Base-by-base conservation (phyloP, 2,888 invertebrate species). In the Microplitis deprimator region DNA sequence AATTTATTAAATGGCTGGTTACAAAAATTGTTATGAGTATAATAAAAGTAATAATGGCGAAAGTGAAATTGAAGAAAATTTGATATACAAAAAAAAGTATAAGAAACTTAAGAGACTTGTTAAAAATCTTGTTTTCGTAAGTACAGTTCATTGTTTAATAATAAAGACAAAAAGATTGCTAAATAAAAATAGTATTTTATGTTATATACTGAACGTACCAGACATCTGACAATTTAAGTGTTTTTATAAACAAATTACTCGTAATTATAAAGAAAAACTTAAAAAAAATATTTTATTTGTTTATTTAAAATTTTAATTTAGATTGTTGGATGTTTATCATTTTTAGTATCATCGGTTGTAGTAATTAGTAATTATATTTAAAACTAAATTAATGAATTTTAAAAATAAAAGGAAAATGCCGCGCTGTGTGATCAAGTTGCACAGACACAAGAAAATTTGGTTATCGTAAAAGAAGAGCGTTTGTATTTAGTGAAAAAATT, bases 361-460 rank as follows among this genome's bases (percentile, higher is more conserved):
- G 29, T 29, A 29, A 29, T 29, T 29, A 29, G 29, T 29, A 29
- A 29, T 41, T 41, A 0, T 50, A 20, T 40, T 61, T 69, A 62
- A n/a, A 10, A 60, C 39, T 7, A 64, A 59, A 59, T n/a, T 67
- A 38, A 68, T 38, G 3, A 5, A 20, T 67, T 16, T 17, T 29
- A 71, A 67, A 39, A 65, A 65, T 65, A 29, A 17, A 84, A 96
- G 96, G 96, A 96, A 91, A 96, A 96, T 91, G 94, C 95, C 73
- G 95, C 95, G 5, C 89, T 97, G 2, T 96, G 97, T 89, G 97
- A 97, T 91, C 96, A 97, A 91, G 94, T 97, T 16, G 94, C 95
- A 0, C 93, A 94, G 89, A 93, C 95, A 80, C 97, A 97, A 90
- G 95, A 96, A 84, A 95, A 95, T 88, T 93, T 96, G 70, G 90